Evolutionary conservation across 2,888 invertebrate genomes (phyloP).

Genomic region (Conus canariensis): DNA sequence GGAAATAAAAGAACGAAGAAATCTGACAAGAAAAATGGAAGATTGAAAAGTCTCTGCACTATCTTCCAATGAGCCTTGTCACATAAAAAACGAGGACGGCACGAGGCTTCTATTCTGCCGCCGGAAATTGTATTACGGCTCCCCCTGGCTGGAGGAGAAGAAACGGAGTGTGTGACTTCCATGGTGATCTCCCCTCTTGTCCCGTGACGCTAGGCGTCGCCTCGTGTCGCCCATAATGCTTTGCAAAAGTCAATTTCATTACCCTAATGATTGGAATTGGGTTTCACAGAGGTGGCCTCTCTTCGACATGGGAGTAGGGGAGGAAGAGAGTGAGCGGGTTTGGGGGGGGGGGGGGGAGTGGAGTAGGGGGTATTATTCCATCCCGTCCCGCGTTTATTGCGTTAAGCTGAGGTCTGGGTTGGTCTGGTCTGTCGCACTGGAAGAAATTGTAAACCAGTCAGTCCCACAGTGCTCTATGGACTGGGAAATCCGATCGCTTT

Average conservation of each 20-base stretch:
- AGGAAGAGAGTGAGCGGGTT: too few relatives aligned
- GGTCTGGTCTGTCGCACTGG: neutral
- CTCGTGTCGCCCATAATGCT: conserved; percentile 37
- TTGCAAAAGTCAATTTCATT: conserved; percentile 43
- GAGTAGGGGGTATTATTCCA: neutral
- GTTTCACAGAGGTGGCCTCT: conserved; percentile 20
- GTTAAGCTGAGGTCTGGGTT: neutral
- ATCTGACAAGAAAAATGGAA: conserved; percentile 43
- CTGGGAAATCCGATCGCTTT: neutral
- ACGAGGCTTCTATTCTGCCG: conserved; percentile 25
- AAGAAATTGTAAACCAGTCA: neutral
- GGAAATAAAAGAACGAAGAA: conserved; percentile 20
- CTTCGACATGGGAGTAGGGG: neutral
- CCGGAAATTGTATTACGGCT: conserved; percentile 42
- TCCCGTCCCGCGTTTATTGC: neutral
- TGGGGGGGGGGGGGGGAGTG: too few relatives aligned
- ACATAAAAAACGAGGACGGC: conserved; percentile 37
- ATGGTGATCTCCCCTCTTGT: neutral
- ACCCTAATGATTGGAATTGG: conserved; percentile 45
- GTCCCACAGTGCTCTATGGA: neutral
- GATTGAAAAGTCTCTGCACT: conserved; percentile 44
- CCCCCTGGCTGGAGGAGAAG: conserved; percentile 4
- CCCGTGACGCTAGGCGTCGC: conserved; percentile 23
- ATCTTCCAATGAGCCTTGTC: conserved; percentile 38
- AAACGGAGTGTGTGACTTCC: conserved; percentile 5